A percentile compares a stretch with the other conserved stretches of the same genome.
These are phyloP conservation scores for Bombylius discolor DNA, from an alignment of 2,888 invertebrate genomes.

Conservation along the genomic window DNA sequence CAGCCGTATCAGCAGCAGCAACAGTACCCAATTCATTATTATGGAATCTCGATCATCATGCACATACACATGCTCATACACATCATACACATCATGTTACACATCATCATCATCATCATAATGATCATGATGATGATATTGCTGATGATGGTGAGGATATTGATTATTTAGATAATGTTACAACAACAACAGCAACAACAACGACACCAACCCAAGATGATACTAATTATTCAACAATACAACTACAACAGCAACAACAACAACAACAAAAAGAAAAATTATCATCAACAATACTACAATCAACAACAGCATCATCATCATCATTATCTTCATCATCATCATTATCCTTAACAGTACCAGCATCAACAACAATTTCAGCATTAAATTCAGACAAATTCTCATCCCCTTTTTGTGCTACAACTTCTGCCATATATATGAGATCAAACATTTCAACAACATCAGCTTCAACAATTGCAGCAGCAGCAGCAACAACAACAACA, in stretches of 20 bases:
- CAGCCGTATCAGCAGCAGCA: slow-evolving; percentile 7
- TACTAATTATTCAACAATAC: background rate
- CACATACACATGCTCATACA: background rate
- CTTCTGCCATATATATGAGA: slow-evolving; percentile 8
- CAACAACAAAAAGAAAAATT: background rate
- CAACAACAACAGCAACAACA: slow-evolving; percentile 1
- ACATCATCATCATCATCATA: background rate
- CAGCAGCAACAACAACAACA: background rate
- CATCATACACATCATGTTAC: background rate
- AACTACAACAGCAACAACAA: background rate
- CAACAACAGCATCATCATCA: background rate
- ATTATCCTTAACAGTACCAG: background rate
- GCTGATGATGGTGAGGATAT: slow-evolving; percentile 3
- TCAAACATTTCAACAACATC: background rate
- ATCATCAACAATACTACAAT: background rate
- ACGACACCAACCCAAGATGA: background rate
- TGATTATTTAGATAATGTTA: slow-evolving; percentile 2
- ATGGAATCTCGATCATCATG: slow-evolving; percentile 25
- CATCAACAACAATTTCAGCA: slow-evolving; percentile 11
- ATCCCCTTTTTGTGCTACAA: slow-evolving; percentile 11
- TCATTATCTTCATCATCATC: background rate
- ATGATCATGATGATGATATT: slow-evolving; percentile 3
- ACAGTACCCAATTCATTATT: slow-evolving; percentile 18
- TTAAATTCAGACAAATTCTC: slow-evolving; percentile 13
- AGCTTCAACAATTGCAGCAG: background rate